phyloP scores from a whole-genome alignment of 2,888 invertebrate species.

The Amblyjoppa fuscipennis region DNA sequence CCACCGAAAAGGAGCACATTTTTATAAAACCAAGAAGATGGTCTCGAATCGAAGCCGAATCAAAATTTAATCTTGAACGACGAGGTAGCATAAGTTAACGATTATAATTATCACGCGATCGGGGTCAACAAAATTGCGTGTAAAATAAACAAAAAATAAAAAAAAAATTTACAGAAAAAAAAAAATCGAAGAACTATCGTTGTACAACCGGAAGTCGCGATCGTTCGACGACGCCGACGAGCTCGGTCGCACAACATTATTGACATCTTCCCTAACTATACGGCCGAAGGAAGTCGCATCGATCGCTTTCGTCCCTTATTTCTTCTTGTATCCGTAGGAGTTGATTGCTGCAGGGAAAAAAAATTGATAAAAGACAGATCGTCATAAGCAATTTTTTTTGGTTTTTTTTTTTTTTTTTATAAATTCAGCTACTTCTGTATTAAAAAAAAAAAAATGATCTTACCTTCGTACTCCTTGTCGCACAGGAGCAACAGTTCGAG shows the following conservation, averaged over 20 bases:
- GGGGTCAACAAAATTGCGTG: neutral
- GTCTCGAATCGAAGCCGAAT: neutral
- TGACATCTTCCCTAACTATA: slow-evolving; percentile 40
- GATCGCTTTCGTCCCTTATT: slow-evolving; percentile 72
- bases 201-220: slow-evolving; percentile 11
- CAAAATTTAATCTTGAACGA: slow-evolving; percentile 9
- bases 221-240: slow-evolving; percentile 53
- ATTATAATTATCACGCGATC: slow-evolving; percentile 1
- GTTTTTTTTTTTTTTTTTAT: too few relatives aligned
- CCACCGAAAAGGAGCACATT: neutral
- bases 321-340: slow-evolving; percentile 91
- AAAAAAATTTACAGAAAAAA: neutral
- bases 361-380: slow-evolving; percentile 3
- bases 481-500: slow-evolving; percentile 90
- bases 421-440: neutral
- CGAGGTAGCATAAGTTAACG: slow-evolving; percentile 16
- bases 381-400: too few relatives aligned
- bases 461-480: slow-evolving; percentile 91
- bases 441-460: slow-evolving; percentile 60
- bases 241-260: slow-evolving; percentile 34
- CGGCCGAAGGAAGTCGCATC: slow-evolving; percentile 39
- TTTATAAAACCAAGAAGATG: neutral
- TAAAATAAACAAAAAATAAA: slow-evolving; percentile 6
- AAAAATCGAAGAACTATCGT: slow-evolving; percentile 24
- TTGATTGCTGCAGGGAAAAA: slow-evolving; percentile 87